phyloP scores from a whole-genome alignment of 1,140 invertebrate species.

The Camponotus pennsylvanicus region DNA sequence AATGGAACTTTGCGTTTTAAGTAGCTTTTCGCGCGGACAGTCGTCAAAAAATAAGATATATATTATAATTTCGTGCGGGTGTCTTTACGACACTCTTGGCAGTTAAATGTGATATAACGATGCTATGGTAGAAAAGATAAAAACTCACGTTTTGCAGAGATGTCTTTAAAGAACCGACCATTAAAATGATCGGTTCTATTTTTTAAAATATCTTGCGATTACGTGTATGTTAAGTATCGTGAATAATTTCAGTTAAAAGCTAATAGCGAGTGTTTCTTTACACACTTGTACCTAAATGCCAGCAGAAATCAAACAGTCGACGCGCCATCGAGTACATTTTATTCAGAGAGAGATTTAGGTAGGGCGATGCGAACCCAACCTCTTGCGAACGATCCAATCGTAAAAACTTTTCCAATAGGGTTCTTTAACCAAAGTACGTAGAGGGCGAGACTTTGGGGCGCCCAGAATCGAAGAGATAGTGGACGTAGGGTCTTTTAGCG shows the following conservation, averaged over 20 bases:
- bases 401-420: conserved; percentile 77
- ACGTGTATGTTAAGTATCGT: neutral
- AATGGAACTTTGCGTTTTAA: conserved; percentile 38
- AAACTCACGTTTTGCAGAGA: neutral
- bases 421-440: conserved; percentile 66
- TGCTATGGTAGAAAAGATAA: neutral
- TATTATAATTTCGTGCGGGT: conserved; percentile 30
- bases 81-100: conserved; percentile 46
- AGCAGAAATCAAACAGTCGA: conserved; percentile 25
- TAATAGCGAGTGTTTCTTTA: neutral
- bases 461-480: conserved; percentile 41
- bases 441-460: conserved; percentile 48
- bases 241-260: neutral
- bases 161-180: neutral
- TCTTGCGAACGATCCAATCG: conserved; percentile 67
- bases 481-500: conserved; percentile 60
- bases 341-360: conserved; percentile 43
- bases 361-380: conserved; percentile 42
- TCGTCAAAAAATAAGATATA: conserved; percentile 7
- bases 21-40: conserved; percentile 32
- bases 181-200: conserved; percentile 7
- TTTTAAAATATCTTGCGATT: neutral
- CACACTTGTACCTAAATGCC: conserved; percentile 3
- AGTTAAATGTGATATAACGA: conserved; percentile 23
- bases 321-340: conserved; percentile 34